phyloP scores from a whole-genome alignment of 2,113 vertebrate species.

The Dolichotis patagonum region DNA sequence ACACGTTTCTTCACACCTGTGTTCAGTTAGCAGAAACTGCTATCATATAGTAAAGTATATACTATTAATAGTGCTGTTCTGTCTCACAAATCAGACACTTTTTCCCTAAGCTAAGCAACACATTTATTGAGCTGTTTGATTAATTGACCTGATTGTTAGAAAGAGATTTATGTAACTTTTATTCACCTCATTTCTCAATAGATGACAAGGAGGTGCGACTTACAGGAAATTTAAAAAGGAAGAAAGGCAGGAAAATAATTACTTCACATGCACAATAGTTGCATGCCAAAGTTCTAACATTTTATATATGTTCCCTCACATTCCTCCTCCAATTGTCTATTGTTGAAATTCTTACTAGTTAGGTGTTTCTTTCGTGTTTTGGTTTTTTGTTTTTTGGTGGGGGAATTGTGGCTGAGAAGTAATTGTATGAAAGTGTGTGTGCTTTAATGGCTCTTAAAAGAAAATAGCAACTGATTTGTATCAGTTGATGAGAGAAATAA shows the following conservation, averaged over 20 bases:
- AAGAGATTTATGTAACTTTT: slow-evolving; percentile 68
- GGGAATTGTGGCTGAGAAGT: neutral
- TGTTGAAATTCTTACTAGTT: slow-evolving; percentile 60
- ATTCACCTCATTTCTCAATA: slow-evolving; percentile 43
- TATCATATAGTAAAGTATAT: neutral
- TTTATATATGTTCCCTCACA: slow-evolving; percentile 43
- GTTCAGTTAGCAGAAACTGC: neutral
- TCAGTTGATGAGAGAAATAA: slow-evolving; percentile 17
- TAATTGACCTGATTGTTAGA: slow-evolving; percentile 17
- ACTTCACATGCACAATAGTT: slow-evolving; percentile 26
- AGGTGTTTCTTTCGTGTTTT: neutral
- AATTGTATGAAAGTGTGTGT: neutral
- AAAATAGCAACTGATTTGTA: slow-evolving; percentile 19
- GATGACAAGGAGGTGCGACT: slow-evolving; percentile 59
- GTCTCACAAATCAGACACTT: neutral
- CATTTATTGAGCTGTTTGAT: neutral
- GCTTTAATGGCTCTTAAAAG: slow-evolving; percentile 52
- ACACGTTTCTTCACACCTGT: slow-evolving; percentile 23
- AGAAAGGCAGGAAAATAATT: slow-evolving; percentile 62
- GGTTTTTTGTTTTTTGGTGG: neutral
- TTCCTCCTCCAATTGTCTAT: slow-evolving; percentile 45
- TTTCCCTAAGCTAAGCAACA: neutral
- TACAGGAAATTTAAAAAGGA: slow-evolving; percentile 70
- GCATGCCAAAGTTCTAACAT: slow-evolving; percentile 47
- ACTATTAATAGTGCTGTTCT: neutral